These are phyloP conservation scores for Scelioninae gen. 2 DNA, from an alignment of 2,888 invertebrate species.

Conservation along the genomic window DNA sequence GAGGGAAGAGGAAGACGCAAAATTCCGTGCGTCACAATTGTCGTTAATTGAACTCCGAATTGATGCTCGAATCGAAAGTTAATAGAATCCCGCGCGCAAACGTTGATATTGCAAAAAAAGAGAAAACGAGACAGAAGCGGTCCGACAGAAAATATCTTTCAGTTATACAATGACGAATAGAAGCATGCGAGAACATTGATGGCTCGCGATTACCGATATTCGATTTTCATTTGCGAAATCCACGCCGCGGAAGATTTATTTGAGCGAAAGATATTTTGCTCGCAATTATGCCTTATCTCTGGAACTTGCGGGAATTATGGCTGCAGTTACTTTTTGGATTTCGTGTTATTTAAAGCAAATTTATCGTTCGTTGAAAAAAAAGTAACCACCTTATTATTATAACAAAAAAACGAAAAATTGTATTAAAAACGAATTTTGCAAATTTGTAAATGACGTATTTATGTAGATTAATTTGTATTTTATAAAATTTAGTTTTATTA, in stretches of 20 bases:
- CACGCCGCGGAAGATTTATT: constrained; percentile 17
- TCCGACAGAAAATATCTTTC: constrained; percentile 47
- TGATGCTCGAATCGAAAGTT: constrained; percentile 51
- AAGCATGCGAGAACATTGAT: constrained; percentile 37
- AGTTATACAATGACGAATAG: constrained; percentile 45
- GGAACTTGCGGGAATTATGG: not conserved
- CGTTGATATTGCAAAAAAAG: constrained; percentile 51
- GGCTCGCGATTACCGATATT: constrained; percentile 48
- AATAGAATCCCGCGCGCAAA: constrained; percentile 43
- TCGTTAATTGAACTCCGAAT: constrained; percentile 55
- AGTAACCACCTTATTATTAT: too few species aligned
- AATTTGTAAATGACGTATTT: too few species aligned
- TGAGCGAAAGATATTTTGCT: constrained; percentile 18
- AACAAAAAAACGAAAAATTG: too few species aligned
- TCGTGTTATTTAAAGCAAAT: too few species aligned
- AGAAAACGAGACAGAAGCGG: constrained; percentile 11
- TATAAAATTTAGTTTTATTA: too few species aligned
- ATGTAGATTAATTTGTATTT: too few species aligned
- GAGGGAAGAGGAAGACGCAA: too few species aligned
- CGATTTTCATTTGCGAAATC: constrained; percentile 41
- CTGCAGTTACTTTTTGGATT: not conserved
- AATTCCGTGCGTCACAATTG: constrained; percentile 40
- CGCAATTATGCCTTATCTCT: constrained; percentile 38
- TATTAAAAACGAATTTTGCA: too few species aligned
- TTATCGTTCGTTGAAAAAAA: too few species aligned